Evolutionary conservation across 2,888 invertebrate species (phyloP), one percentile per base, ranked within the genome.

Genomic region (Synanthedon formicaeformis): DNA sequence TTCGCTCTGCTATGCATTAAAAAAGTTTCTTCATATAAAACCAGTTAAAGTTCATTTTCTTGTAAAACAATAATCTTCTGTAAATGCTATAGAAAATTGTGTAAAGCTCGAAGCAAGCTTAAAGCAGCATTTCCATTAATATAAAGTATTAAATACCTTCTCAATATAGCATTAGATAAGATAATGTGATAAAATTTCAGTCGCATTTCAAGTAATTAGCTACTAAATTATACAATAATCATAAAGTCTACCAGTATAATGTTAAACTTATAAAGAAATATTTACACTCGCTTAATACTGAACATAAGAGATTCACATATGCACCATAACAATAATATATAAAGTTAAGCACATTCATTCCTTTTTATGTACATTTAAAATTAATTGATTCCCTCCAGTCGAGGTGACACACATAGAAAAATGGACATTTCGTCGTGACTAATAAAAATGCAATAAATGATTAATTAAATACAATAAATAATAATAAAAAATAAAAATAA

Each of bases 251-350:
- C 71, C 75, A 79, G 65, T 60, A 67, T 76, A 81, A 34, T 34
- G 10, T 34, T 34, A 34, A 34, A 79, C 81, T 82, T 81, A 84
- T 71, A 72, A 5, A 60, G 81, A 81, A 79, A 71, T 86, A 84
- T 85, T 81, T 86, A 86, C 85, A 86, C 66, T 68, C 62, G 75
- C 69, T 74, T 72, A 69, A 56, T 54, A 13, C n/a, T 69, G 61
- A 78, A 73, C 65, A 58, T 71, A 79, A 71, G 67, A 72, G 63
- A 79, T 71, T 76, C 72, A 74, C 75, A 78, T 78, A 80, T 78
- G 75, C 74, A 80, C 73, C 75, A 62, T 68, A 69, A 66, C 64
- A 45, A n/a, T 41, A 12, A 8, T 34, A 23, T 23, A 45, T 45
- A 45, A 45, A 49, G 66, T 65, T 71, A 78, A 82, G 78, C 80